phyloP scores from a whole-genome alignment of 2,113 vertebrate species.

The Aptenodytes forsteri region DNA sequence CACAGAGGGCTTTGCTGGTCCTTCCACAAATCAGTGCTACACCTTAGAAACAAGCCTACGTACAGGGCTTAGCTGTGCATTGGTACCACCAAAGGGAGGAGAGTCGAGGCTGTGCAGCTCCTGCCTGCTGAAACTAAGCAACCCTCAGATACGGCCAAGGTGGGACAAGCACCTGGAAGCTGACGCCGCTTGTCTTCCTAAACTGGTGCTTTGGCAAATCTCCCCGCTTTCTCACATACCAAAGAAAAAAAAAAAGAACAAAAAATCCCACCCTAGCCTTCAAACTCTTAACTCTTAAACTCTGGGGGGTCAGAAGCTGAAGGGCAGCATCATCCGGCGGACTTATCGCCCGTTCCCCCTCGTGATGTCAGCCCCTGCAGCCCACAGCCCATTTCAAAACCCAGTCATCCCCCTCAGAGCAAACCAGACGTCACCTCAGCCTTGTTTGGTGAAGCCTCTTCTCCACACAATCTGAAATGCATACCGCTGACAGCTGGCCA shows the following conservation, averaged over 20 bases:
- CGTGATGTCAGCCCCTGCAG: background rate
- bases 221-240: background rate
- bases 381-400: background rate
- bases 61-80: background rate
- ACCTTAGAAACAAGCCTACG: background rate
- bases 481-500: background rate
- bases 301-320: background rate
- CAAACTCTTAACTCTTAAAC: background rate
- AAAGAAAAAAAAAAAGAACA: background rate
- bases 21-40: background rate
- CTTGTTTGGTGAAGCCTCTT: background rate
- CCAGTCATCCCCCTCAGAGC: background rate
- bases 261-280: background rate
- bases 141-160: accelerated
- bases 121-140: background rate
- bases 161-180: background rate
- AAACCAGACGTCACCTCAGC: background rate
- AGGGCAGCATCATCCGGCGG: background rate
- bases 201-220: background rate
- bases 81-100: background rate
- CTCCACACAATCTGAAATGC: background rate
- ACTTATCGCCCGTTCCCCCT: accelerated
- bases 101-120: background rate
- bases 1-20: background rate
- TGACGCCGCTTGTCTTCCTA: background rate